Evolutionary conservation across 2,888 invertebrate genomes (phyloP).

Genomic region (Spisula subtruncata): DNA sequence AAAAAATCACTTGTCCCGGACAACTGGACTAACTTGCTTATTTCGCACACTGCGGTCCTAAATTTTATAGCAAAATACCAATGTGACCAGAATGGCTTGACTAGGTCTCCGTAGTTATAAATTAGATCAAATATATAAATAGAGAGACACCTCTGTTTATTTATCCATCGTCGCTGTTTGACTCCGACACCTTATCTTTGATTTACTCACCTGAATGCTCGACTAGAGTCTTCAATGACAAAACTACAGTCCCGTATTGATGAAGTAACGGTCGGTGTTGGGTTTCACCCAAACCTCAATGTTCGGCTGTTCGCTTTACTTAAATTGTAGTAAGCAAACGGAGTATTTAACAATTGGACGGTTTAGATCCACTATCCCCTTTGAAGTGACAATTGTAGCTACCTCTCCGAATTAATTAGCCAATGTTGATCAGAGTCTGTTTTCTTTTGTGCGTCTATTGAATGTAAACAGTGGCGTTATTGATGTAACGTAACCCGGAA

Average conservation of each 20-base stretch:
- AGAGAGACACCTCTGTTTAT: conserved; percentile 32
- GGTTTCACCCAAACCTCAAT: conserved; percentile 1
- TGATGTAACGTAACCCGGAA: conserved; percentile 27
- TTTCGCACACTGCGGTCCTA: too few relatives aligned
- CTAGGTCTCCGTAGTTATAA: neutral
- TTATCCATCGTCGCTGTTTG: conserved; percentile 26
- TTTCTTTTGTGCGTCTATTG: conserved; percentile 16
- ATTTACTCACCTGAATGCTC: conserved; percentile 19
- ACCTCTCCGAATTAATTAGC: conserved; percentile 9
- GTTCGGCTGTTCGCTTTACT: conserved; percentile 10
- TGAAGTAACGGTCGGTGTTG: neutral
- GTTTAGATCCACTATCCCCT: neutral
- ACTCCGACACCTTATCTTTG: neutral
- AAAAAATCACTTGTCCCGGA: too few relatives aligned
- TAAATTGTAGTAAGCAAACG: neutral
- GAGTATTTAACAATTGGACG: neutral
- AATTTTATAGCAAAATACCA: too few relatives aligned
- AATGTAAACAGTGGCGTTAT: conserved; percentile 3
- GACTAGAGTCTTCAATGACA: neutral
- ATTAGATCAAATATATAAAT: neutral
- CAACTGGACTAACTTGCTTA: too few relatives aligned
- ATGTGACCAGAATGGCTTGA: too few relatives aligned
- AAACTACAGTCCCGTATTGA: conserved; percentile 15
- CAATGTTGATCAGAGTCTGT: neutral
- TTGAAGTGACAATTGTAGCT: conserved; percentile 23